Evolutionary conservation across 2,113 vertebrate species (phyloP), one percentile per base, ranked within the genome.

Genomic region (Antigone vipio): DNA sequence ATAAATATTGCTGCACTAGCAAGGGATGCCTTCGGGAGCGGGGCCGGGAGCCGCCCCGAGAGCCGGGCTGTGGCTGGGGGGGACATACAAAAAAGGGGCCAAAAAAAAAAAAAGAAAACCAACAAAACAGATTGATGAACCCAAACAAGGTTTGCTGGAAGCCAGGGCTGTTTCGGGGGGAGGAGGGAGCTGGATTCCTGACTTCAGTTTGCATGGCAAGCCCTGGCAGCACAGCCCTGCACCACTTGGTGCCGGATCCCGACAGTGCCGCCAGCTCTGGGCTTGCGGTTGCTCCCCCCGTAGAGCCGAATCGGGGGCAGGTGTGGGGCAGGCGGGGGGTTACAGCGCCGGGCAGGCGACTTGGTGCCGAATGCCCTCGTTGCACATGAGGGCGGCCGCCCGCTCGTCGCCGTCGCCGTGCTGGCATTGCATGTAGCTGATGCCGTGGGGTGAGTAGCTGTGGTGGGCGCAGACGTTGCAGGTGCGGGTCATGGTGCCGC

Each of bases 381-480:
- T 90, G 92, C 92, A 94, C 6, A 94, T 82, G 82, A 95, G 92
- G 7, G 95, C 92, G 4, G 92, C 89, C 4, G 26, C 95, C 15
- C 95, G 68, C 73, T 96, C 95, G 8, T 94, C 95, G 15, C 83
- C 1, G 13, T 89, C 85, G 6, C 85, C 49, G 49, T 94, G 93
- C 64, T 96, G 95, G 92, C 95, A 95, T 69, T 92, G 95, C 85
- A 93, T 81, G 93, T 96, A 95, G 93, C 82, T 96, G 92, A 96
- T 63, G 84, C 90, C 90, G 15, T 96, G 93, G 14, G 93, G 95
- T 1, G 92, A 73, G 86, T 87, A 90, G 73, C 60, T 26, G 85
- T 93, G 93, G 77, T 93, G 88, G 42, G 75, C 12, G 6, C 93
- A 95, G 27, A 92, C 68, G 14, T 79, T 53, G 49, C 93, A 95